phyloP scores from a whole-genome alignment of 2,113 vertebrate genomes.

The Hemibagrus wyckioides region DNA sequence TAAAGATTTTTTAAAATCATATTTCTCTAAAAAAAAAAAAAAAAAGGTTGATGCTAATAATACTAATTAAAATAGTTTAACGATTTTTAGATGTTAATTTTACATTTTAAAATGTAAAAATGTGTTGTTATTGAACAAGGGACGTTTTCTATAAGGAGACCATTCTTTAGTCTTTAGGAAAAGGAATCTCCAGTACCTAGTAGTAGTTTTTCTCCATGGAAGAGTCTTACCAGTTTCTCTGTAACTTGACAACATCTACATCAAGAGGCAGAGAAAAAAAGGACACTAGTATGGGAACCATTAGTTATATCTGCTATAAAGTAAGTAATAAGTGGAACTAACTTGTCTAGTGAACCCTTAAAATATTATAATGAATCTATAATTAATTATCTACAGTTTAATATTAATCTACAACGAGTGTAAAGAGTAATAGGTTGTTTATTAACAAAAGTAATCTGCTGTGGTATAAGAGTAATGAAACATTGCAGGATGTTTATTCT shows the following conservation, averaged over 20 bases:
- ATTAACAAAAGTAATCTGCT: background rate
- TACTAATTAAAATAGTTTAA: too few species aligned
- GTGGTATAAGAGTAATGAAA: background rate
- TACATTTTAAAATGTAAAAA: too few species aligned
- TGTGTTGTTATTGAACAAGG: too few species aligned
- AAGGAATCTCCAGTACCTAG: too few species aligned
- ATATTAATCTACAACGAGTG: background rate
- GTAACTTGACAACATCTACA: too few species aligned
- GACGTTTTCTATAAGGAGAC: too few species aligned
- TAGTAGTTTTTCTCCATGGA: too few species aligned
- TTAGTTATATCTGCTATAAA: background rate
- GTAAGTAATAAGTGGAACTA: background rate
- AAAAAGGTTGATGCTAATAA: too few species aligned
- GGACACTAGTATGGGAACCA: background rate
- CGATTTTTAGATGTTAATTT: too few species aligned
- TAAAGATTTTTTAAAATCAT: background rate
- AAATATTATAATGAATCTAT: background rate
- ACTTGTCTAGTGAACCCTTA: background rate
- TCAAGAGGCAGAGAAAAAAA: background rate
- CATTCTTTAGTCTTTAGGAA: too few species aligned
- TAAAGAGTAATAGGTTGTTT: background rate
- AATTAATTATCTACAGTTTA: too few species aligned
- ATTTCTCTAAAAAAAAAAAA: background rate
- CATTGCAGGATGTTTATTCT: background rate
- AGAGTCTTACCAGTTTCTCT: too few species aligned